These are phyloP conservation scores for Lepidothrix coronata DNA, from an alignment of 2,113 vertebrate species.

Conservation along the genomic window DNA sequence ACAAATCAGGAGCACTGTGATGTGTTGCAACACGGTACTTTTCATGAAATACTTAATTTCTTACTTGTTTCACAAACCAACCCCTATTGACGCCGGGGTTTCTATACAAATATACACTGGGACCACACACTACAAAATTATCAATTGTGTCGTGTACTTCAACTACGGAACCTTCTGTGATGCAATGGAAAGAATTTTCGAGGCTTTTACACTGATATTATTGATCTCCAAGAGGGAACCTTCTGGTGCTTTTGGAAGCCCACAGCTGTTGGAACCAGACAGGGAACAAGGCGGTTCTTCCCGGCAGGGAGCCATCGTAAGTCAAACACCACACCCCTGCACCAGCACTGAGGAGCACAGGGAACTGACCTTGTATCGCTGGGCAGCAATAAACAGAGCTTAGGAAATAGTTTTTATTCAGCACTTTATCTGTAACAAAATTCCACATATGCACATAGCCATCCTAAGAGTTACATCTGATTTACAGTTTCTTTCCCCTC, in stretches of 20 bases:
- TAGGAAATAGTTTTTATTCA: neutral
- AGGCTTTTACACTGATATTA: neutral
- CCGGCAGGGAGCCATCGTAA: accelerated
- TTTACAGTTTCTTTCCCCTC: neutral
- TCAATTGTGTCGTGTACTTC: neutral
- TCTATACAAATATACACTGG: neutral
- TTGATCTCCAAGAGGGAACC: accelerated
- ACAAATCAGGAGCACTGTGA: neutral
- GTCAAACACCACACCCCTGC: neutral
- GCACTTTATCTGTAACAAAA: neutral
- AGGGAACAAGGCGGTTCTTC: accelerated
- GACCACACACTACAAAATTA: neutral
- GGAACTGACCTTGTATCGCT: neutral
- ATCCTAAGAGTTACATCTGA: neutral
- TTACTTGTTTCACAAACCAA: neutral
- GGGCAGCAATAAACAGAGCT: neutral
- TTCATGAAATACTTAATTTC: accelerated
- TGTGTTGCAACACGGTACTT: neutral
- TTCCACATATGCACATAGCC: neutral
- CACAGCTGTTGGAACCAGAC: neutral
- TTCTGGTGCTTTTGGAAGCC: neutral
- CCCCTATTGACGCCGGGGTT: too few relatives aligned
- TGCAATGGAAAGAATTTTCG: neutral
- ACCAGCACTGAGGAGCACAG: accelerated
- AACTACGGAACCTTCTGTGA: neutral